Evolutionary conservation across 2,113 vertebrate species (phyloP).

Genomic region (Parotia lawesii): DNA sequence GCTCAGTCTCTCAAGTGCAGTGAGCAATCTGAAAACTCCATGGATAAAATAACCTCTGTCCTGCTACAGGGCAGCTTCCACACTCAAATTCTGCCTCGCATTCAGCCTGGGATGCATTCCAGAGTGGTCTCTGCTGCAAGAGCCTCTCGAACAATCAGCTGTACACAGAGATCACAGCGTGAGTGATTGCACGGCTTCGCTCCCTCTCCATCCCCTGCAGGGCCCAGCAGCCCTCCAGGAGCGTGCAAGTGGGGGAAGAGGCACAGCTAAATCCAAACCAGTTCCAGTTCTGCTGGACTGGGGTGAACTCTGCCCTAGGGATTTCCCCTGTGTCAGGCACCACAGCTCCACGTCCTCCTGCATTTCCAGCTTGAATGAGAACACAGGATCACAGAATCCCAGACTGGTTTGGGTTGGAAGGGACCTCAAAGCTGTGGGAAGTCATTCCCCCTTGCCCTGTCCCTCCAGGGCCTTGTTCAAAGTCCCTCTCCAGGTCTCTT

Average conservation of each 20-base stretch:
- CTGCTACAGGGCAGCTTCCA: neutral
- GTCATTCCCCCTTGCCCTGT: neutral
- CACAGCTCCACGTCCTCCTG: neutral
- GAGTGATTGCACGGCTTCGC: rapidly evolving
- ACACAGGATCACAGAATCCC: neutral
- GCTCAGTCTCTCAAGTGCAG: neutral
- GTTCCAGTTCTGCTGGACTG: neutral
- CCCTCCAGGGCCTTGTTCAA: neutral
- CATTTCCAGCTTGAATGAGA: rapidly evolving
- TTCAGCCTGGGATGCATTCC: neutral
- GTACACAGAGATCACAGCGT: rapidly evolving
- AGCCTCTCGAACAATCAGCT: neutral
- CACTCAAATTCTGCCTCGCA: neutral
- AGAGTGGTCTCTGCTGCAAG: neutral
- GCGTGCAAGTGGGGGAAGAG: neutral
- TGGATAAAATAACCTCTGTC: neutral
- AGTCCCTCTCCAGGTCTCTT: neutral
- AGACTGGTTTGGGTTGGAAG: neutral
- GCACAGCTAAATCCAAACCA: neutral
- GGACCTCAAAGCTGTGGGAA: neutral
- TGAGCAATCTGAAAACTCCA: neutral
- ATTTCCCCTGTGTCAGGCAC: no score
- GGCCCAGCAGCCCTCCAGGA: neutral
- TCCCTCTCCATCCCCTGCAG: neutral
- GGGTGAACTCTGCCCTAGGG: neutral